Percentiles rank a stretch among this genome's conserved stretches.
Evolutionary conservation across 35 echinoderm and acorn worm genomes (phyloP).

Genomic region (Ophioderma brevispina): DNA sequence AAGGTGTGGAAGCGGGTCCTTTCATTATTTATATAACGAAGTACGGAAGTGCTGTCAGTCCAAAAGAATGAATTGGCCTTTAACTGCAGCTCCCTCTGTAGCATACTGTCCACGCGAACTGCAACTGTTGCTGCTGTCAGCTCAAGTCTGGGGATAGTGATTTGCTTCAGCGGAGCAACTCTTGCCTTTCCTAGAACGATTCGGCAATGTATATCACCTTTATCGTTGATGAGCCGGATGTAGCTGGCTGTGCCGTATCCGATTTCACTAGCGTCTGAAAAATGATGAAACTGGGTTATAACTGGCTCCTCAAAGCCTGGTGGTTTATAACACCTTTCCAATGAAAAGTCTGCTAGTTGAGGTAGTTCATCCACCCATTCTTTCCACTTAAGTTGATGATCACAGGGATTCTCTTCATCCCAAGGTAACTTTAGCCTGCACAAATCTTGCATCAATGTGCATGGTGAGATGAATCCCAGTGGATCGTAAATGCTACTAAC

Average conservation of each 20-base stretch:
- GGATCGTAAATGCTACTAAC: conserved; percentile 33
- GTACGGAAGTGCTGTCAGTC: conserved; percentile 47
- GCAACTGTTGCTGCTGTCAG: conserved; percentile 53
- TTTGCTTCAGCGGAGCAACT: conserved; percentile 42
- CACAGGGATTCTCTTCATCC: neutral
- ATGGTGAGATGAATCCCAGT: neutral
- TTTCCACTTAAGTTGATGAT: neutral
- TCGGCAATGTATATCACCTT: neutral
- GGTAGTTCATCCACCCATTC: neutral
- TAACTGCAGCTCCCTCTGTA: conserved; percentile 18
- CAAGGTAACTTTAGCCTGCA: neutral
- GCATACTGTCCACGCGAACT: neutral
- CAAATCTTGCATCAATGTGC: neutral
- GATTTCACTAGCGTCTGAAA: conserved; percentile 61
- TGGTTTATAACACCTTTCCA: conserved; percentile 64
- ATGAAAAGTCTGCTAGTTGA: neutral
- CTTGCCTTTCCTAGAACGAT: conserved; percentile 31
- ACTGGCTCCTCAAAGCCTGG: neutral
- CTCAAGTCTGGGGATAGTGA: conserved; percentile 61
- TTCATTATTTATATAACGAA: conserved; percentile 52
- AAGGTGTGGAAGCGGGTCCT: conserved; percentile 51
- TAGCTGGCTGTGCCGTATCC: conserved; percentile 68
- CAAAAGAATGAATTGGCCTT: conserved; percentile 21
- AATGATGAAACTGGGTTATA: conserved; percentile 64
- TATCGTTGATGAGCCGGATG: conserved; percentile 40